Conservation (phyloP, 2,797 vertebrate species). For the Oryzias sinensis region DNA sequence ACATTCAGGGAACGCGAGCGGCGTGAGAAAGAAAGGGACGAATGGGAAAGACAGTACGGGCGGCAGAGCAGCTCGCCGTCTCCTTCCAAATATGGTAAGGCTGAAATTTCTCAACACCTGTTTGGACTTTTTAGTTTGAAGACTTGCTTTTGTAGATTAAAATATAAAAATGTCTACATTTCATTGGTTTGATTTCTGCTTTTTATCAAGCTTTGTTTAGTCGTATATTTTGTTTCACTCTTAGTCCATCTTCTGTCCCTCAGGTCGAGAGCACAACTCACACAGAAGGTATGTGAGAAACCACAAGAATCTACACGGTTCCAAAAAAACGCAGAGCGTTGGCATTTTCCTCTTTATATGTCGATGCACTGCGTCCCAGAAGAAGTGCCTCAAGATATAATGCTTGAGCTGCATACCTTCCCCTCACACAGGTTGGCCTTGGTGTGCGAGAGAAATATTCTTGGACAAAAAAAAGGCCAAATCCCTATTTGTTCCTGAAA, state of each 20-base stretch:
- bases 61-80: constrained; percentile 89
- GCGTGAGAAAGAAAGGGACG: constrained; percentile 88
- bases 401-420: not conserved
- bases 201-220: constrained; percentile 25
- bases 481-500: not conserved
- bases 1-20: constrained; percentile 85
- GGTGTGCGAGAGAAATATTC: not conserved
- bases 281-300: constrained; percentile 79
- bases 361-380: constrained; percentile 10
- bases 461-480: not conserved
- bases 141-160: constrained; percentile 1
- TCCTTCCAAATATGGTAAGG: constrained; percentile 81
- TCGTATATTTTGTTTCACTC: constrained; percentile 45
- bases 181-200: not conserved
- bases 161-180: constrained; percentile 12
- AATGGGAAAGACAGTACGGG: constrained; percentile 90
- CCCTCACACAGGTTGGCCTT: not conserved
- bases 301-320: constrained; percentile 34
- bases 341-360: not conserved
- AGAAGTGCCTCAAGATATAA: not conserved
- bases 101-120: constrained; percentile 1
- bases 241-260: constrained; percentile 57
- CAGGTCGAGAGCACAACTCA: constrained; percentile 88
- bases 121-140: not conserved
- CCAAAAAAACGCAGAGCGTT: constrained; percentile 16